Evolutionary conservation across 2,888 invertebrate species (phyloP).

Genomic region (Cryptophagus acutangulus): DNA sequence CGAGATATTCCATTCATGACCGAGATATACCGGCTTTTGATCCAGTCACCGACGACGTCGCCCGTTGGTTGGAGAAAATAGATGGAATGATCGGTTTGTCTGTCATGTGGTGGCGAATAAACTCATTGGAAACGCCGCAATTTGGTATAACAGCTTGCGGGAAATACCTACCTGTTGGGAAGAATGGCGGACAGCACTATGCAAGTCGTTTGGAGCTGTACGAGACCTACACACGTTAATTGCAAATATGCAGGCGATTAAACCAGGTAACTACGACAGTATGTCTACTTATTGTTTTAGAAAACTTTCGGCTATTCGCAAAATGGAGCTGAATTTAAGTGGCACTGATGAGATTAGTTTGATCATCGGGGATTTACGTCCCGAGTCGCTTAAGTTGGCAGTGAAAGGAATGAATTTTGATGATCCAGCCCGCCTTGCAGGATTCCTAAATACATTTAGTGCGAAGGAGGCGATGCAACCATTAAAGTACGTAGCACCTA

Average conservation of each 20-base stretch:
- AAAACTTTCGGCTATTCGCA: constrained; percentile 2
- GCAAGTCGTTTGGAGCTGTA: not conserved
- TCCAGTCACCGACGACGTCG: not conserved
- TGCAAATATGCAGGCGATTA: not conserved
- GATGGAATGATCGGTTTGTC: not conserved
- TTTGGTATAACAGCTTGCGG: constrained; percentile 3
- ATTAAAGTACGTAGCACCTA: no score
- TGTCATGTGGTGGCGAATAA: constrained; percentile 1
- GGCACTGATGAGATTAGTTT: not conserved
- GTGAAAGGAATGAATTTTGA: not conserved
- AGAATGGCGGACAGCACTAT: not conserved
- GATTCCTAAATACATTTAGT: not conserved
- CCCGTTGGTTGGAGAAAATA: not conserved
- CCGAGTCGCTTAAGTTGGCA: not conserved
- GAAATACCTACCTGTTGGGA: not conserved
- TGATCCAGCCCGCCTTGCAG: not conserved
- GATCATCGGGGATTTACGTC: not conserved
- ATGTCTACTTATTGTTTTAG: not conserved
- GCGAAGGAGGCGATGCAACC: not conserved
- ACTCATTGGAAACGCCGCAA: not conserved
- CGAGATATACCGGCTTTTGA: not conserved
- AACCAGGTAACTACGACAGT: not conserved
- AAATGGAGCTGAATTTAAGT: not conserved
- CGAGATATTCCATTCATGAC: no score
- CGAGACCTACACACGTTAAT: not conserved